phyloP scores from a whole-genome alignment of 92 coral and sea anemone genomes.

The Epizoanthus stellaris region DNA sequence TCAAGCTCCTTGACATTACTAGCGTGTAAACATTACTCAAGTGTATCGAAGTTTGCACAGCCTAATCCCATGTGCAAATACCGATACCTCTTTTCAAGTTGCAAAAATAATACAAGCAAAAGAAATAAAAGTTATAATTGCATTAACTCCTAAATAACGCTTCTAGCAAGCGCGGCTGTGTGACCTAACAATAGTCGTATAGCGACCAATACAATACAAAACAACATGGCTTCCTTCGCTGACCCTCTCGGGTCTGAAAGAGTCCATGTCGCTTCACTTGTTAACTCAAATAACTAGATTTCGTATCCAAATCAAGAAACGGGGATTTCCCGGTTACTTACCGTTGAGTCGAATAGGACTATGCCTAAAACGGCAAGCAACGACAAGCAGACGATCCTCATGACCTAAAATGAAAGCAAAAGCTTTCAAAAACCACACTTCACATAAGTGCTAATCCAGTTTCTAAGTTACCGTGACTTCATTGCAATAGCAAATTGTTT shows the following conservation, averaged over 20 bases:
- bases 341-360: conserved; percentile 90
- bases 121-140: not conserved
- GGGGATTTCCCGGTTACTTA: conserved; percentile 63
- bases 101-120: not conserved
- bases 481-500: conserved; percentile 95
- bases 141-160: not conserved
- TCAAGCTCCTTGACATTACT: not conserved
- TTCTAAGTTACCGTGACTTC: conserved; percentile 88
- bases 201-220: not conserved
- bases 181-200: not conserved
- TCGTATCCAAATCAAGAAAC: conserved; percentile 26
- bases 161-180: not conserved
- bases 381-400: conserved; percentile 98
- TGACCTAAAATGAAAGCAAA: conserved; percentile 89
- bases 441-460: conserved; percentile 72
- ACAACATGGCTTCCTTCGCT: conserved; percentile 35
- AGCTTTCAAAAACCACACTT: conserved; percentile 81
- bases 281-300: not conserved
- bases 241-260: conserved; percentile 2
- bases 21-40: conserved; percentile 24
- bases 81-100: not conserved
- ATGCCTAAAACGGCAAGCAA: conserved; percentile 94
- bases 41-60: conserved; percentile 30
- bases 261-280: conserved; percentile 3
- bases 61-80: conserved; percentile 2